These are phyloP conservation scores for Labroides dimidiatus DNA, from an alignment of 2,797 vertebrate species.

Conservation along the genomic window DNA sequence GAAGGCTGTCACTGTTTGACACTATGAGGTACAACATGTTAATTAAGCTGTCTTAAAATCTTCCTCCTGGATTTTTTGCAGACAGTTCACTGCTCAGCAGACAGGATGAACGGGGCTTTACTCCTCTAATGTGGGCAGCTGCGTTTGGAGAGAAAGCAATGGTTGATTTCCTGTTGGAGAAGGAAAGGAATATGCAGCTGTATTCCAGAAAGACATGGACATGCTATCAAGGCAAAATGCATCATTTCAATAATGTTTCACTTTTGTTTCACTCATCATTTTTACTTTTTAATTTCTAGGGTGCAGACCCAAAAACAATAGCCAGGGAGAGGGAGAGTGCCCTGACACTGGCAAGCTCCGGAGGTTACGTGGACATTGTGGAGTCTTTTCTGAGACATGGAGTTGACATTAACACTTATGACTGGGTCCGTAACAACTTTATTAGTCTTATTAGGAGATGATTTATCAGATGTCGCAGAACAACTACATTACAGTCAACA, in stretches of 20 bases:
- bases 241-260: not conserved
- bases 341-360: constrained; percentile 93
- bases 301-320: constrained; percentile 89
- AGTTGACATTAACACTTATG: constrained; percentile 94
- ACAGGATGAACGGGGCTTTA: constrained; percentile 93
- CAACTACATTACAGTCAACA: not conserved
- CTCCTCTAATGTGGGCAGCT: constrained; percentile 96
- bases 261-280: not conserved
- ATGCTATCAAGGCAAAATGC: not conserved
- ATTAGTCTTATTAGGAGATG: not conserved
- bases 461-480: not conserved
- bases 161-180: constrained; percentile 90
- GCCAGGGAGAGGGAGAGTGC: constrained; percentile 94
- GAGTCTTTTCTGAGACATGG: constrained; percentile 86
- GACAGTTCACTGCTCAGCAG: constrained; percentile 89
- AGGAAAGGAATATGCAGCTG: constrained; percentile 76
- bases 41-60: not conserved
- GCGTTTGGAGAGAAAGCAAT: constrained; percentile 95
- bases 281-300: constrained; percentile 77
- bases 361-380: constrained; percentile 94
- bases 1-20: not conserved
- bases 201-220: not conserved
- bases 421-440: constrained; percentile 87
- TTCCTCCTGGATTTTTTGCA: constrained; percentile 53
- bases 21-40: not conserved